Percentiles rank a stretch among this genome's conserved stretches.
These are phyloP conservation scores for Aphyosemion australe DNA, from an alignment of 2,113 vertebrate species.

Conservation along the genomic window DNA sequence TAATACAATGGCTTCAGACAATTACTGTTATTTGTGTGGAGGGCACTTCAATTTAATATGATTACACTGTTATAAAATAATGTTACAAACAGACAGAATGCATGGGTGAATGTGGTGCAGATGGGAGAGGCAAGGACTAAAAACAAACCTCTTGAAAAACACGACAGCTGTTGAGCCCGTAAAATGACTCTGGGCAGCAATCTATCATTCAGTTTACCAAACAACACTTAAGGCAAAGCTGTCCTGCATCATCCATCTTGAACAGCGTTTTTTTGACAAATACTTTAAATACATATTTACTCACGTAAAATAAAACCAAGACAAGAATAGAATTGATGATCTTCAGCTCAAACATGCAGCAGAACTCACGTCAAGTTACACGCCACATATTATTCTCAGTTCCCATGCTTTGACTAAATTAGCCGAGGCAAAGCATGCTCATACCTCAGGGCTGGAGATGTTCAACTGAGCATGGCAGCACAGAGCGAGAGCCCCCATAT, in stretches of 20 bases:
- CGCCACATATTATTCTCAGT: not conserved
- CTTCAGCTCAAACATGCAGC: not conserved
- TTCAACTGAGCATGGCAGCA: constrained; percentile 23
- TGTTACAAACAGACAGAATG: constrained; percentile 47
- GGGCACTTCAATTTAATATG: constrained; percentile 63
- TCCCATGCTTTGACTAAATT: constrained; percentile 18
- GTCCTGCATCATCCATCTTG: not conserved
- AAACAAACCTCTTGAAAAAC: constrained; percentile 60
- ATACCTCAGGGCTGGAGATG: constrained; percentile 28
- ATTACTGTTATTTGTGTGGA: constrained; percentile 59
- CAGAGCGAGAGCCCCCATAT: constrained; percentile 6
- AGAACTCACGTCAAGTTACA: not conserved
- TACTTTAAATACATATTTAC: not conserved
- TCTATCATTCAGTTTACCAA: constrained; percentile 17
- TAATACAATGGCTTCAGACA: constrained; percentile 53
- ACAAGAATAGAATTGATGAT: not conserved
- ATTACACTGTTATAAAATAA: constrained; percentile 57
- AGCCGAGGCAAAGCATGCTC: not conserved
- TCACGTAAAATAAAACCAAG: not conserved
- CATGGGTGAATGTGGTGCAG: constrained; percentile 31
- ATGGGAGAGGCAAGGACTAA: constrained; percentile 34
- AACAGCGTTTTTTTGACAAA: not conserved
- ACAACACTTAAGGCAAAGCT: not conserved
- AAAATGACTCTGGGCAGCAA: constrained; percentile 38
- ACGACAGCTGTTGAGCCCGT: constrained; percentile 44